phyloP scores from a whole-genome alignment of 1,140 invertebrate genomes.

The Drosophila insularis region DNA sequence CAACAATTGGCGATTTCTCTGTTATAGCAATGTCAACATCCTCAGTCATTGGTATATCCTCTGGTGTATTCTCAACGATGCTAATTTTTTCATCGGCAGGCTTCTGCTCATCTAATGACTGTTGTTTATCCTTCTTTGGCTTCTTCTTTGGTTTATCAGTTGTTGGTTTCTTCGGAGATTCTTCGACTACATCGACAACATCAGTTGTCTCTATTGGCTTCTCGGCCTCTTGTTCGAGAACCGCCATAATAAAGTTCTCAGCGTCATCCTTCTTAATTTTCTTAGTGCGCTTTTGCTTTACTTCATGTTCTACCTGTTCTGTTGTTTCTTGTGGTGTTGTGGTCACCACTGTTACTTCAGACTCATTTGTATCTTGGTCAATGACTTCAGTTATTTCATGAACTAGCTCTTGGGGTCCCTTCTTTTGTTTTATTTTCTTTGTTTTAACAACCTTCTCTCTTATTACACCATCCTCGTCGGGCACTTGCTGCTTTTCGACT shows the following conservation, averaged over 20 bases:
- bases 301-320: conserved; percentile 58
- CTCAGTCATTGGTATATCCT: conserved; percentile 12
- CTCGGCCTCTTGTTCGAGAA: conserved; percentile 60
- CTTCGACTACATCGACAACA: conserved; percentile 29
- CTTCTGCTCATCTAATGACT: conserved; percentile 1
- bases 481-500: conserved; percentile 44
- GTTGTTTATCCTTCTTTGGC: conserved; percentile 24
- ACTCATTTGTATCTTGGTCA: conserved; percentile 76
- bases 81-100: conserved; percentile 28
- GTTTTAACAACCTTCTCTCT: conserved; percentile 72
- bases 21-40: conserved; percentile 16
- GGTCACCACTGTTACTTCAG: conserved; percentile 64
- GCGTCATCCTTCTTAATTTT: conserved; percentile 69
- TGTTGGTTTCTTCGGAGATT: conserved; percentile 8
- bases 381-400: conserved; percentile 69
- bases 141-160: conserved; percentile 47
- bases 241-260: conserved; percentile 62
- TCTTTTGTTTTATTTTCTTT: conserved; percentile 74
- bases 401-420: conserved; percentile 56
- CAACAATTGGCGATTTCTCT: conserved; percentile 19
- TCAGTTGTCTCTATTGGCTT: conserved; percentile 42
- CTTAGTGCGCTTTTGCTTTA: conserved; percentile 63
- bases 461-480: conserved; percentile 53
- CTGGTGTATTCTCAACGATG: conserved; percentile 27
- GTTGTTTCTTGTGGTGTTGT: conserved; percentile 47